These are phyloP conservation scores for Dione juno DNA, from an alignment of 2,888 invertebrate species.

Conservation along the genomic window DNA sequence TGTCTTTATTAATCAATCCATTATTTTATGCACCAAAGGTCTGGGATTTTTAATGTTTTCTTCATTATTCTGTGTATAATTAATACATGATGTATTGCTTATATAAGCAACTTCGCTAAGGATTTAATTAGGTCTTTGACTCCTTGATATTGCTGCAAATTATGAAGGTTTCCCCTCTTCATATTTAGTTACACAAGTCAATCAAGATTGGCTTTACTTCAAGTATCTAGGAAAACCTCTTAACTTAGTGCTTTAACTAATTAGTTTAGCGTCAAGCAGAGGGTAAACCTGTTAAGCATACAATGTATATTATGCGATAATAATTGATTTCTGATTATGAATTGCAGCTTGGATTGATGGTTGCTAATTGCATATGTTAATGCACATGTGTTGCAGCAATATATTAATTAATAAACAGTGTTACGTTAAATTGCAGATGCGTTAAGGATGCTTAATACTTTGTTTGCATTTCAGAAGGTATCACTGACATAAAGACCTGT, in stretches of 20 bases:
- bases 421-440: slow-evolving; percentile 1
- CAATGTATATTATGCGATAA: slow-evolving; percentile 65
- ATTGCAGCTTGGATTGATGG: slow-evolving; percentile 41
- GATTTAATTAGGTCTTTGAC: slow-evolving; percentile 16
- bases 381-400: slow-evolving; percentile 40
- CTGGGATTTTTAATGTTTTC: background rate
- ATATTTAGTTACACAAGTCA: slow-evolving; percentile 26
- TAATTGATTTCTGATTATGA: slow-evolving; percentile 61
- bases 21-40: slow-evolving; percentile 9
- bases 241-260: slow-evolving; percentile 53
- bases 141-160: slow-evolving; percentile 3
- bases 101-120: background rate
- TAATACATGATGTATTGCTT: background rate
- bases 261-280: slow-evolving; percentile 66
- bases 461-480: background rate
- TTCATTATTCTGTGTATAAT: background rate
- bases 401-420: slow-evolving; percentile 42
- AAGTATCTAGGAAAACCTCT: slow-evolving; percentile 38
- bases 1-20: slow-evolving; percentile 11
- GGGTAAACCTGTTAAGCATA: slow-evolving; percentile 66
- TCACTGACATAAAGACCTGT: background rate
- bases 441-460: slow-evolving; percentile 1
- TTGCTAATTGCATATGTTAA: slow-evolving; percentile 44
- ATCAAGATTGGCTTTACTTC: slow-evolving; percentile 37
- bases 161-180: slow-evolving; percentile 14